These are phyloP conservation scores for Philhelius pedissequus DNA, from an alignment of 2,888 invertebrate species.

Conservation along the genomic window DNA sequence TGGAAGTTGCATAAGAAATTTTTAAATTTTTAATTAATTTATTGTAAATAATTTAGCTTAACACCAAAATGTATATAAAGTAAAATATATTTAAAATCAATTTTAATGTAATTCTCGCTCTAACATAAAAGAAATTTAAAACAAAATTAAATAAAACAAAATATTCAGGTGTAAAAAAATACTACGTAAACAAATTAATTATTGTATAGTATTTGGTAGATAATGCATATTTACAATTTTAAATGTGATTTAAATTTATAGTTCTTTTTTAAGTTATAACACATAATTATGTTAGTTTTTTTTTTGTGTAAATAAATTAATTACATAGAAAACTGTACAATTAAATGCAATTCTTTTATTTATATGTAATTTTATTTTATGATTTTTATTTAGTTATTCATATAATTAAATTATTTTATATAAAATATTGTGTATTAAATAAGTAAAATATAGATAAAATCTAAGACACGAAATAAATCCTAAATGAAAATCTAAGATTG, in stretches of 20 bases:
- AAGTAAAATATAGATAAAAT: conserved; percentile 39
- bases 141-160: not conserved
- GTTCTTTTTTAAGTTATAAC: not conserved
- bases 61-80: conserved; percentile 40
- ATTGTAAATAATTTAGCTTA: conserved; percentile 26
- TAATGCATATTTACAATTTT: conserved; percentile 29
- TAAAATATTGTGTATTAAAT: conserved; percentile 58
- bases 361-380: conserved; percentile 31
- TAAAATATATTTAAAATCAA: conserved; percentile 2
- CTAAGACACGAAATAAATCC: conserved; percentile 53
- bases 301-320: conserved; percentile 43
- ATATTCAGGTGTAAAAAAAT: conserved; percentile 32
- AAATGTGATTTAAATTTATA: conserved; percentile 51
- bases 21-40: not conserved
- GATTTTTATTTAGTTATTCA: conserved; percentile 32
- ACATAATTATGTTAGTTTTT: not conserved
- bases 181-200: not conserved
- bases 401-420: conserved; percentile 66
- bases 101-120: conserved; percentile 4
- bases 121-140: not conserved
- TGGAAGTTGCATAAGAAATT: conserved; percentile 86
- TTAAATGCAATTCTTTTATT: conserved; percentile 32
- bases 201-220: conserved; percentile 5
- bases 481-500: conserved; percentile 27
- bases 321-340: conserved; percentile 17